phyloP scores from a whole-genome alignment of 2,113 vertebrate genomes.

The Oryzias woworae region DNA sequence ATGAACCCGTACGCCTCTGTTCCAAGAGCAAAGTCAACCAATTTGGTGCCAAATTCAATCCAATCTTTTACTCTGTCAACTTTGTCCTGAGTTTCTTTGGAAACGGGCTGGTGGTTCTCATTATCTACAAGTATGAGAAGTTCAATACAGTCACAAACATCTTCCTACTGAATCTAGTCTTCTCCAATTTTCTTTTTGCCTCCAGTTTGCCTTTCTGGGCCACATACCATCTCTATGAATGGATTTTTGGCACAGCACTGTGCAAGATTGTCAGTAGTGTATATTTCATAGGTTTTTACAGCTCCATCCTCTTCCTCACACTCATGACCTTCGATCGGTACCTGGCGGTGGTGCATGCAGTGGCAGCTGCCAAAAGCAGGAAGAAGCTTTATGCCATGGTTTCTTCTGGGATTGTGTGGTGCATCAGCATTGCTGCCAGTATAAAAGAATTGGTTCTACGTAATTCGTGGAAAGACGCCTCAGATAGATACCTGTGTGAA shows the following conservation, averaged over 20 bases:
- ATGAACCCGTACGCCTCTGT: slow-evolving; percentile 23
- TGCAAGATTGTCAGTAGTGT: slow-evolving; percentile 77
- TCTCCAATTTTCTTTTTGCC: slow-evolving; percentile 79
- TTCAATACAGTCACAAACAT: slow-evolving; percentile 76
- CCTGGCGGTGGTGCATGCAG: slow-evolving; percentile 77
- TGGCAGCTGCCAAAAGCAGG: slow-evolving; percentile 63
- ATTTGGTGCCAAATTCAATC: slow-evolving; percentile 66
- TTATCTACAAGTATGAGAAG: slow-evolving; percentile 77
- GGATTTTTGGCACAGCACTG: slow-evolving; percentile 73
- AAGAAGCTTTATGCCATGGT: slow-evolving; percentile 56
- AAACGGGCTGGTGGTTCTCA: slow-evolving; percentile 75
- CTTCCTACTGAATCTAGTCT: slow-evolving; percentile 78
- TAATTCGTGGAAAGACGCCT: neutral
- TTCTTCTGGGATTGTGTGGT: slow-evolving; percentile 64
- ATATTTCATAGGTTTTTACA: slow-evolving; percentile 79
- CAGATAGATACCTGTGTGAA: slow-evolving; percentile 46
- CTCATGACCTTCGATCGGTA: slow-evolving; percentile 82
- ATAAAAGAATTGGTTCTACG: slow-evolving; percentile 73
- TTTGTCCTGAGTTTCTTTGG: slow-evolving; percentile 77
- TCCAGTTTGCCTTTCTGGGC: slow-evolving; percentile 78
- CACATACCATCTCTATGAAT: slow-evolving; percentile 64
- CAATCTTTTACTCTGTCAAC: slow-evolving; percentile 69
- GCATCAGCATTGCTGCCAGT: slow-evolving; percentile 68
- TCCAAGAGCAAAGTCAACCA: slow-evolving; percentile 30
- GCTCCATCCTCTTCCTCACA: slow-evolving; percentile 80